Percentiles rank a stretch among this genome's conserved stretches.
Evolutionary conservation across 2,888 invertebrate species (phyloP).

Genomic region (Leptarthrus brevirostris): DNA sequence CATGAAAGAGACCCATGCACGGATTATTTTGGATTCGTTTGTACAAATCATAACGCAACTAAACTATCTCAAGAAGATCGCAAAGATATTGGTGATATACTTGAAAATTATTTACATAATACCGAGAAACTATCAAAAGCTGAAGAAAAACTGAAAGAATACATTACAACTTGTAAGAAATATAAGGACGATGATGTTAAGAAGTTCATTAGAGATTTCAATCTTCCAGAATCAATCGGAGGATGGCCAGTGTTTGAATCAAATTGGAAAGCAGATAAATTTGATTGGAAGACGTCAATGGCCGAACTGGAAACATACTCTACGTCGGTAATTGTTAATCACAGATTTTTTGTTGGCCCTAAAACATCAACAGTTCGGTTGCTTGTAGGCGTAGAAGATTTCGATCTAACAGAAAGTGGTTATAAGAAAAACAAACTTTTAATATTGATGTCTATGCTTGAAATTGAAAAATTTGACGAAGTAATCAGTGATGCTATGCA

Average conservation of each 20-base stretch:
- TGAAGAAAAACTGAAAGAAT: background rate
- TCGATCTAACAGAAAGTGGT: background rate
- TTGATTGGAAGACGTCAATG: background rate
- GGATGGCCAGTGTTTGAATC: conserved; percentile 15
- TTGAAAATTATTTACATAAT: background rate
- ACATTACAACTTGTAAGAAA: background rate
- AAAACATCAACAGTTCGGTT: background rate
- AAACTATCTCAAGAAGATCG: background rate
- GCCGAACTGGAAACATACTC: background rate
- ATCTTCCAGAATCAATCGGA: background rate
- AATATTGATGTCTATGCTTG: background rate
- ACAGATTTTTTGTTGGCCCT: background rate
- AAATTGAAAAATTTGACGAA: background rate
- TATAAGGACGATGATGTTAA: background rate
- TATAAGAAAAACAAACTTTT: background rate
- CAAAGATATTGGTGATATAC: background rate
- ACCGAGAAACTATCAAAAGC: background rate
- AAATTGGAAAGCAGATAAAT: conserved; percentile 4
- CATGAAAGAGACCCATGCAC: background rate
- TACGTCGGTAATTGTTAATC: background rate
- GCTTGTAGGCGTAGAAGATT: background rate
- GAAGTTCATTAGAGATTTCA: background rate
- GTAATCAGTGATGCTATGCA: background rate
- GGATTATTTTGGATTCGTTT: background rate
- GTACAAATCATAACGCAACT: background rate